These are phyloP conservation scores for Spinus olivaceus DNA, from an alignment of 2,797 vertebrate genomes.

Conservation along the genomic window DNA sequence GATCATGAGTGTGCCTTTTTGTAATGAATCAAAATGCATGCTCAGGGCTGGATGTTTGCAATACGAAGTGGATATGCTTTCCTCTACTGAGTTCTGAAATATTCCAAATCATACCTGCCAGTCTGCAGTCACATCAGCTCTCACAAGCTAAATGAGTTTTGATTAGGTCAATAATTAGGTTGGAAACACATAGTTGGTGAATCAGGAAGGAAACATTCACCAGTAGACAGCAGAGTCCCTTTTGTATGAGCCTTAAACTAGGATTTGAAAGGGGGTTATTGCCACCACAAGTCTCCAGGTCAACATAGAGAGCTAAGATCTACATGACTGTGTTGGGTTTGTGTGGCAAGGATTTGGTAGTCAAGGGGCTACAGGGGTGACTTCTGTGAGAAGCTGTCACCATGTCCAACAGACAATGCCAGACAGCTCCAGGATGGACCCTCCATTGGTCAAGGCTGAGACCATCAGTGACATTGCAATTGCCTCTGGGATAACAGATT, in stretches of 20 bases:
- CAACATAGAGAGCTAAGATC: background rate
- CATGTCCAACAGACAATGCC: background rate
- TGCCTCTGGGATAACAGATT: background rate
- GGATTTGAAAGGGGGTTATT: background rate
- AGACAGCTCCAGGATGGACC: background rate
- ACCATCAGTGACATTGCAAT: background rate
- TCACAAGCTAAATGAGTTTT: background rate
- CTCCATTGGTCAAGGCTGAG: background rate
- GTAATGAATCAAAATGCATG: background rate
- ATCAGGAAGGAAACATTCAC: background rate
- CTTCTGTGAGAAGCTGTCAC: background rate
- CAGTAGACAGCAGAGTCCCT: background rate
- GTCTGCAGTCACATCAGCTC: background rate
- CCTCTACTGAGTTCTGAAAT: constrained; percentile 22
- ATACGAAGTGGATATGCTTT: background rate
- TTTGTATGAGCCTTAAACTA: background rate
- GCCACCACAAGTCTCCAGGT: background rate
- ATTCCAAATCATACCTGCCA: background rate
- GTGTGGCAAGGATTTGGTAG: background rate
- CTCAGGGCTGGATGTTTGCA: background rate
- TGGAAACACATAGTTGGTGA: background rate
- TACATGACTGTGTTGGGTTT: fast-evolving
- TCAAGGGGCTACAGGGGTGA: background rate
- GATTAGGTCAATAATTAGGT: constrained; percentile 31
- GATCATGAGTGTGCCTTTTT: background rate